Evolutionary conservation across 2,113 vertebrate species (phyloP).

Genomic region (Elgaria multicarinata): DNA sequence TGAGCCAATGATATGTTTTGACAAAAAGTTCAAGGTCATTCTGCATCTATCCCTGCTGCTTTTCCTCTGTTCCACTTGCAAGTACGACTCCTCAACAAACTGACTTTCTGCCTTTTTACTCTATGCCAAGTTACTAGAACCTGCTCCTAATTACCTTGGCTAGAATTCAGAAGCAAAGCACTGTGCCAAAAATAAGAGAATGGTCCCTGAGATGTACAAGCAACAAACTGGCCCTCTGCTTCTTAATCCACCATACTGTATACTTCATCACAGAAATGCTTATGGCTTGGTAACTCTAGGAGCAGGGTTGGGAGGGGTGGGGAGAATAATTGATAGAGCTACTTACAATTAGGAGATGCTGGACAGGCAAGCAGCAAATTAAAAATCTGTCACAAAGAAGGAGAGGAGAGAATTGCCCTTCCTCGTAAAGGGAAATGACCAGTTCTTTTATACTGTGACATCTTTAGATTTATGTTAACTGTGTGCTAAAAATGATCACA

Average conservation of each 20-base stretch:
- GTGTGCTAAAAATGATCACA: constrained; percentile 7
- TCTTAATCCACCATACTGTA: constrained; percentile 40
- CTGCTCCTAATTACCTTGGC: constrained; percentile 47
- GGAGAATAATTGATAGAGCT: constrained; percentile 51
- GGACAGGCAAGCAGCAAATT: constrained; percentile 36
- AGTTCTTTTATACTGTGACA: constrained; percentile 14
- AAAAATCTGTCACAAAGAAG: constrained; percentile 24
- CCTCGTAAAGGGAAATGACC: constrained; percentile 22
- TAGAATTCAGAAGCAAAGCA: constrained; percentile 29
- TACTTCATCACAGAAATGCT: constrained; percentile 47
- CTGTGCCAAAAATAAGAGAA: constrained; percentile 36
- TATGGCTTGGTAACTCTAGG: constrained; percentile 41
- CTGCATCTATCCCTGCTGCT: neutral
- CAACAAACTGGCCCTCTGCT: neutral
- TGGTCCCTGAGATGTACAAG: constrained; percentile 1
- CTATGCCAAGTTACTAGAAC: constrained; percentile 7
- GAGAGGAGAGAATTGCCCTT: constrained; percentile 26
- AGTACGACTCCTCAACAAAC: constrained; percentile 11
- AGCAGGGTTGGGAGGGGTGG: neutral
- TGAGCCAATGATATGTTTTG: neutral
- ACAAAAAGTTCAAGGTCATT: constrained; percentile 5
- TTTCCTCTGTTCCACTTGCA: neutral
- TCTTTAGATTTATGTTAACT: constrained; percentile 33
- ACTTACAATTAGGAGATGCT: constrained; percentile 44
- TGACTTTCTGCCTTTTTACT: neutral